phyloP scores from a whole-genome alignment of 2,113 vertebrate genomes.

The Limanda limanda region DNA sequence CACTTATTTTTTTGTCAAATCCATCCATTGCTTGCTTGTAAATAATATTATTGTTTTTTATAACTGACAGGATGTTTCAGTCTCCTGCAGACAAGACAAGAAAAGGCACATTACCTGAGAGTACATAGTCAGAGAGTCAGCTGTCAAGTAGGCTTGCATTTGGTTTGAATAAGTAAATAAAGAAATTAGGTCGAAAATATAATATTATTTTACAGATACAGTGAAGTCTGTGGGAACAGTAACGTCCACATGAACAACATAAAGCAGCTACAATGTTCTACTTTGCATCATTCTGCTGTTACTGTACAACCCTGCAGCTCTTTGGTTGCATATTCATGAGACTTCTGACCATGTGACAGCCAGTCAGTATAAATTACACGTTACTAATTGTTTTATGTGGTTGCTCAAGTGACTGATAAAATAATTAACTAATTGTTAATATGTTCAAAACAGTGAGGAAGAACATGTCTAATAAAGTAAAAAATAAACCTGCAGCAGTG shows the following conservation, averaged over 20 bases:
- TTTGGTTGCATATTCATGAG: constrained; percentile 14
- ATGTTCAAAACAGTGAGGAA: constrained; percentile 30
- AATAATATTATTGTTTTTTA: neutral
- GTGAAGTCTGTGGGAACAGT: neutral
- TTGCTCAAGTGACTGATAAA: constrained; percentile 34
- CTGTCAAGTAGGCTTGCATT: neutral
- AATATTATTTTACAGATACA: too few species aligned
- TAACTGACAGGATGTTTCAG: neutral
- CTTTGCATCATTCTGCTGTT: neutral
- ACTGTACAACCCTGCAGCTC: neutral
- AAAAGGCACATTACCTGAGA: neutral
- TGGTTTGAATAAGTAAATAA: neutral
- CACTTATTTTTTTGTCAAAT: neutral
- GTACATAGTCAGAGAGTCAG: neutral
- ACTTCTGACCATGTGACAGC: constrained; percentile 22
- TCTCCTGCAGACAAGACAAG: too few species aligned
- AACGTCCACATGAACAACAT: constrained; percentile 2
- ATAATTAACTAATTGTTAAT: constrained; percentile 22
- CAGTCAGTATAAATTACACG: constrained; percentile 26
- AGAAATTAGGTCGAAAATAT: too few species aligned
- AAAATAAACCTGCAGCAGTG: constrained; percentile 3
- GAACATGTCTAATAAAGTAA: constrained; percentile 17
- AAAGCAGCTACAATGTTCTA: constrained; percentile 9
- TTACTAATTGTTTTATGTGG: constrained; percentile 31
- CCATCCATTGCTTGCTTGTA: neutral